Evolutionary conservation across 2,113 vertebrate genomes (phyloP), one percentile per base, ranked within the genome.

Genomic region (Dinomys branickii): DNA sequence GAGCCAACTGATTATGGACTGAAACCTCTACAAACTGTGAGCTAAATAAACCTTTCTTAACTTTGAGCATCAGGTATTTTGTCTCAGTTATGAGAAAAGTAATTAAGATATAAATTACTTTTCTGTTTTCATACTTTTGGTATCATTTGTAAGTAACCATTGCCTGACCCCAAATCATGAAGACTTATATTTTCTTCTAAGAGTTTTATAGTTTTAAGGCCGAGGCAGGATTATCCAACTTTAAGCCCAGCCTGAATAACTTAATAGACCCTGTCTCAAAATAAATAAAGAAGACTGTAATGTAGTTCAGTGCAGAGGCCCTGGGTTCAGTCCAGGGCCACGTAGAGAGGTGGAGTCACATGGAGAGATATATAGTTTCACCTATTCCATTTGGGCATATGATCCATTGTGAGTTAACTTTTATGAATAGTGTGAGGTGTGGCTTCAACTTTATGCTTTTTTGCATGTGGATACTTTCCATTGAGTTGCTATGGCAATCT

Each of bases 381-480:
- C 0, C 11, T 80, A 35, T 54, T 80, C 10, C 17, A 16, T 61
- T 52, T 82, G 38, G n/a, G 11, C 41, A 22, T 38, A 6, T 52
- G 77, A 80, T 85, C 41, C 30, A 30, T 80, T 85, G 78, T 85
- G 44, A 65, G 90, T 92, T 96, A 35, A 52, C 56, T 77, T 88
- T 67, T 88, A 33, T 83, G 38, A 78, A 16, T 59, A 24, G 38
- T 54, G 3, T 67, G 33, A 83, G 41, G 16, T 77, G 12, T 73
- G 35, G 26, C 22, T 38, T 47, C 38, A 91, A 10, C 26, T 69
- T 59, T 2, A 77, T 77, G 52, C n/a, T 52, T 86, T 73, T 93
- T 73, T 93, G 13, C 33, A 56, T 47, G 41, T 65, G 63, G 24
- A 24, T 54, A 47, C n/a, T 80, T 35, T 26, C 33, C 12, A 67